Percentiles rank a stretch among this genome's conserved stretches.
These are phyloP conservation scores for Donacobius atricapilla DNA, from an alignment of 2,113 vertebrate genomes.

Conservation along the genomic window DNA sequence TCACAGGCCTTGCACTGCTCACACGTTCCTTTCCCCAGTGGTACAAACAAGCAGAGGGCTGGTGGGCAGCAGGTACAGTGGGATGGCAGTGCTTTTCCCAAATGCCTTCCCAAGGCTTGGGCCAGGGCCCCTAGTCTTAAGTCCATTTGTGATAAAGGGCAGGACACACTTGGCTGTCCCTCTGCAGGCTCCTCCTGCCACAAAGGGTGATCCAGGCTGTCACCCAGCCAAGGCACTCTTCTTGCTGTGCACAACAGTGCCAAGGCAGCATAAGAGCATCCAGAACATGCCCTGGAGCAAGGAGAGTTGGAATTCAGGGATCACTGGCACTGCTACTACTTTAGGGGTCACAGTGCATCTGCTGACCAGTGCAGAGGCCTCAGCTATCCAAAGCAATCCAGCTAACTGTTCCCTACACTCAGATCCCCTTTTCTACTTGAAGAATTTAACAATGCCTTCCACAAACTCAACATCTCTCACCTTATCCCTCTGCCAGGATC, in stretches of 20 bases:
- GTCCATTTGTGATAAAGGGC: neutral
- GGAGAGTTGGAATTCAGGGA: neutral
- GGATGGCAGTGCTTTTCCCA: neutral
- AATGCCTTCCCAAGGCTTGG: neutral
- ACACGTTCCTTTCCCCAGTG: rapidly evolving
- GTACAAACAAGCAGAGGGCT: neutral
- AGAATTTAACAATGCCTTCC: neutral
- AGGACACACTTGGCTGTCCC: neutral
- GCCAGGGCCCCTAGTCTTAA: neutral
- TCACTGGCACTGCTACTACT: rapidly evolving
- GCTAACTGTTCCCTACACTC: rapidly evolving
- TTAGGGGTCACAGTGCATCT: neutral
- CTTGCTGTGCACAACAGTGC: neutral
- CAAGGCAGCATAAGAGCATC: neutral
- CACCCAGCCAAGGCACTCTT: neutral
- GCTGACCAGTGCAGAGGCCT: neutral
- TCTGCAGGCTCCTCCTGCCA: neutral
- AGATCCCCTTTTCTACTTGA: neutral
- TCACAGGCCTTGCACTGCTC: neutral
- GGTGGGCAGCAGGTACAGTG: neutral
- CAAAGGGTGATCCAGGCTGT: neutral
- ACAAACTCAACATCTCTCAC: constrained; percentile 63
- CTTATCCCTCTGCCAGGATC: constrained; percentile 95
- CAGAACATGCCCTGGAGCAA: neutral
- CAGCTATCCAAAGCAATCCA: neutral